phyloP scores from a whole-genome alignment of 2,113 vertebrate genomes.

The Rhea americana region DNA sequence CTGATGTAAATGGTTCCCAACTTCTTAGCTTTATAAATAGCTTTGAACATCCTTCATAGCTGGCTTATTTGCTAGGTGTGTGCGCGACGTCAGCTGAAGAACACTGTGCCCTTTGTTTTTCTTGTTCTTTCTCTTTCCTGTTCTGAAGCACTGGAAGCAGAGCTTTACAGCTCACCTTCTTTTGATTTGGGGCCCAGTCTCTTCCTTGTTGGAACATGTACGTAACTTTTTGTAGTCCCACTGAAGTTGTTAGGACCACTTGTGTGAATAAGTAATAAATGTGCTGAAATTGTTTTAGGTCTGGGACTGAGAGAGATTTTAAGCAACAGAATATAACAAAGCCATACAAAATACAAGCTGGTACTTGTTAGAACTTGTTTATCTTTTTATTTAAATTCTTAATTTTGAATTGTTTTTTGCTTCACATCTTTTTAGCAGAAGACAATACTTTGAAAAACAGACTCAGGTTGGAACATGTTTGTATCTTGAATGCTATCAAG shows the following conservation, averaged over 20 bases:
- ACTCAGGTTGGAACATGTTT: not conserved
- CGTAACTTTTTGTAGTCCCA: not conserved
- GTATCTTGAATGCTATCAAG: not conserved
- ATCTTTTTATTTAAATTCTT: not conserved
- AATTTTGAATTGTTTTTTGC: not conserved
- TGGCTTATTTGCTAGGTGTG: not conserved
- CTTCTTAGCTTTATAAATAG: not conserved
- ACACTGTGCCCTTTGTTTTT: conserved; percentile 11
- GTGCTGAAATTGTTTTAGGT: not conserved
- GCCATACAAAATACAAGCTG: not conserved
- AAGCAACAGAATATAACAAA: not conserved
- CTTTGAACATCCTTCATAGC: not conserved
- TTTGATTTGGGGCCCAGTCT: not conserved
- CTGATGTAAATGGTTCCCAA: not conserved
- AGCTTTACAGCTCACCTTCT: not conserved
- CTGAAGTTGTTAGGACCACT: not conserved
- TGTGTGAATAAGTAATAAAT: not conserved
- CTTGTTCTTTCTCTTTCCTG: not conserved
- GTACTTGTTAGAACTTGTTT: not conserved
- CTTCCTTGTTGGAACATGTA: accelerated
- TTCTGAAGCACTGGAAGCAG: not conserved
- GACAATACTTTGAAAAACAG: not conserved
- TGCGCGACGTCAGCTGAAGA: not conserved
- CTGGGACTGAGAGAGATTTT: not conserved
- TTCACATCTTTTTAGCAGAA: not conserved